A percentile compares a stretch with the other conserved stretches of the same genome.
phyloP scores from a whole-genome alignment of 2,888 invertebrate genomes.

The Drosophila maculinotata region DNA sequence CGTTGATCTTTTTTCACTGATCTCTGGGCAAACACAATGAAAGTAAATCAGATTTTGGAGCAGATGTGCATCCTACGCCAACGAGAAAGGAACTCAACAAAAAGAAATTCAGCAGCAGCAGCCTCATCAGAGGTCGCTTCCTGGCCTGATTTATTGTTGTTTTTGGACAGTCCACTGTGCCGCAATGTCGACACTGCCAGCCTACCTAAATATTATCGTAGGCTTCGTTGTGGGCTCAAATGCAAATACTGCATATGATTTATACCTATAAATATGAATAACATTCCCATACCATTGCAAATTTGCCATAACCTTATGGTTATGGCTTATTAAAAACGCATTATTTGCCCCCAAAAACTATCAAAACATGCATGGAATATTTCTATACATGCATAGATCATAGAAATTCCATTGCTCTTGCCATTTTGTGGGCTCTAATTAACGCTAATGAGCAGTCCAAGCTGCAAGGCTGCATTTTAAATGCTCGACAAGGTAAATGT shows the following conservation, averaged over 20 bases:
- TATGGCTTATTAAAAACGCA: conserved; percentile 64
- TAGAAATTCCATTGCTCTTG: conserved; percentile 16
- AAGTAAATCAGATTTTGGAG: conserved; percentile 78
- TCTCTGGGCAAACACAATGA: conserved; percentile 63
- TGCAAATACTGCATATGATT: conserved; percentile 64
- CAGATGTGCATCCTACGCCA: conserved; percentile 66
- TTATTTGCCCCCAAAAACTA: conserved; percentile 42
- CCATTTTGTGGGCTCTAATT: conserved; percentile 50
- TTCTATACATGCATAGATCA: conserved; percentile 22
- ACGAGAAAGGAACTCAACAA: conserved; percentile 11
- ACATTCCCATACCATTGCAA: conserved; percentile 16
- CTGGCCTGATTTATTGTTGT: conserved; percentile 51
- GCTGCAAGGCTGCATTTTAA: conserved; percentile 26
- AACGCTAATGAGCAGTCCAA: conserved; percentile 20
- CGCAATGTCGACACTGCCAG: conserved; percentile 62
- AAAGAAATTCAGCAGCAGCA: conserved; percentile 16
- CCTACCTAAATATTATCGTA: conserved; percentile 75
- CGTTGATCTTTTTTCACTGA: conserved; percentile 63
- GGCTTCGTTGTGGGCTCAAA: conserved; percentile 46
- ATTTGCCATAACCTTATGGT: conserved; percentile 44
- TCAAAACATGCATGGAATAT: conserved; percentile 56
- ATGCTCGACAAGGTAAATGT: conserved; percentile 30
- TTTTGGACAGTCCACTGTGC: conserved; percentile 43
- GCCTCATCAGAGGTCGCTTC: conserved; percentile 27
- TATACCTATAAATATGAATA: conserved; percentile 11